Evolutionary conservation across 1,140 invertebrate genomes (phyloP).

Genomic region (Heterodera carotae): DNA sequence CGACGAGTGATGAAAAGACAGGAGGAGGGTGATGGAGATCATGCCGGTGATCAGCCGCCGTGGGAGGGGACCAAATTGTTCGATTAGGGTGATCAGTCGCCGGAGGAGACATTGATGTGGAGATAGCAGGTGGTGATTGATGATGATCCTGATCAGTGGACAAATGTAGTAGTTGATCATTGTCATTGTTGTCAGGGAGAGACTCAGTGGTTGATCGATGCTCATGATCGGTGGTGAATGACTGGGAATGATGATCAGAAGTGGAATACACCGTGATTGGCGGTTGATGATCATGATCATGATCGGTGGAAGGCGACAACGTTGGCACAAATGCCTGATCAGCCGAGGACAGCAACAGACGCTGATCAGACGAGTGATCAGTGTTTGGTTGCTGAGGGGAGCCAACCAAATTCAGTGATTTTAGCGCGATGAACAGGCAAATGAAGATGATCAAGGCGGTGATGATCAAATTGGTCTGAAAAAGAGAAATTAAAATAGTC

Average conservation of each 20-base stretch:
- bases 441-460: slow-evolving; percentile 43
- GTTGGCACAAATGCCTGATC: slow-evolving; percentile 2
- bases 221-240: not conserved
- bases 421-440: slow-evolving; percentile 42
- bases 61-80: not conserved
- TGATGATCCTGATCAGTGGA: not conserved
- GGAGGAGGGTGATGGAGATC: not conserved
- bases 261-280: too few relatives aligned
- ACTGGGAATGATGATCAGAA: not conserved
- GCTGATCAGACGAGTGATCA: not conserved
- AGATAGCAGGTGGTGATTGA: not conserved
- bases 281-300: not conserved
- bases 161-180: not conserved
- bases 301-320: not conserved
- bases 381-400: slow-evolving; percentile 38
- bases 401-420: slow-evolving; percentile 38
- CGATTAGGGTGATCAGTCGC: not conserved
- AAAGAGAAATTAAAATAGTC: not conserved
- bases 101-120: not conserved
- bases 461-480: slow-evolving; percentile 51
- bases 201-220: not conserved
- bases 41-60: not conserved
- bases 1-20: slow-evolving; percentile 26
- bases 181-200: too few relatives aligned
- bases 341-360: not conserved